These are phyloP conservation scores for Molorchus minor DNA, from an alignment of 2,888 invertebrate genomes.

Conservation along the genomic window DNA sequence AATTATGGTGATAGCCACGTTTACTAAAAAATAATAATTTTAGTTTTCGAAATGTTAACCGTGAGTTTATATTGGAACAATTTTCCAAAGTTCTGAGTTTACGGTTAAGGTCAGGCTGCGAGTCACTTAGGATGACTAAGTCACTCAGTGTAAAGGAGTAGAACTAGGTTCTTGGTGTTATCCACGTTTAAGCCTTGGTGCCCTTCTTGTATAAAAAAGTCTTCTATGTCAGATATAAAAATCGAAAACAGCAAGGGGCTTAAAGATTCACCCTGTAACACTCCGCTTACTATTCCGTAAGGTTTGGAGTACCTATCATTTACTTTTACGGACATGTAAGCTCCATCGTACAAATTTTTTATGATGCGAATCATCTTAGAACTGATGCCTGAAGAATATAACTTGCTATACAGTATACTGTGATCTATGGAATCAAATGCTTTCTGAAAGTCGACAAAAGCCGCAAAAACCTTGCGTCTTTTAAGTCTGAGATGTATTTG, in stretches of 20 bases:
- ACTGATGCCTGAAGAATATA: too few relatives aligned
- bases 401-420: too few relatives aligned
- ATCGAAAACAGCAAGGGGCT: background rate
- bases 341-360: too few relatives aligned
- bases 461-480: too few relatives aligned
- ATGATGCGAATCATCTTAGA: too few relatives aligned
- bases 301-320: background rate
- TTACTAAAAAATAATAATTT: too few relatives aligned
- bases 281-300: background rate
- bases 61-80: background rate
- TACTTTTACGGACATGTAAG: background rate
- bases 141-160: slow-evolving; percentile 1
- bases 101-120: background rate
- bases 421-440: background rate
- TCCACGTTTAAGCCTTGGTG: background rate
- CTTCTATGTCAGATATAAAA: background rate
- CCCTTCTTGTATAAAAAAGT: too few relatives aligned
- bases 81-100: background rate
- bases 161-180: background rate
- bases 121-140: background rate
- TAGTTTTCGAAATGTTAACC: too few relatives aligned
- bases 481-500: background rate
- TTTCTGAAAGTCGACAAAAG: too few relatives aligned
- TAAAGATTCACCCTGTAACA: background rate
- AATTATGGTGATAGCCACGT: too few relatives aligned